These are phyloP conservation scores for Pteruthius melanotis DNA, from an alignment of 2,113 vertebrate species.

Conservation along the genomic window DNA sequence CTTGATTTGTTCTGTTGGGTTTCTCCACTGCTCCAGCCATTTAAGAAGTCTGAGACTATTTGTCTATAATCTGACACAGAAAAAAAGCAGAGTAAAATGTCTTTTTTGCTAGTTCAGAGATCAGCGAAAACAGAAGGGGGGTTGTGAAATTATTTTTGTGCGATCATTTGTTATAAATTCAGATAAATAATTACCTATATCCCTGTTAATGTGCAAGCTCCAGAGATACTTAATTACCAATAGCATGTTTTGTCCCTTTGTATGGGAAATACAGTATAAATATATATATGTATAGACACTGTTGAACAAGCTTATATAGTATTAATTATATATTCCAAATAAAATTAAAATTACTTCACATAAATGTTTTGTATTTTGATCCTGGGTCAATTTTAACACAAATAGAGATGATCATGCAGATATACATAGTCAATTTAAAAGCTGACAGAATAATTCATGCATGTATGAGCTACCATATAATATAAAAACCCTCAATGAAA, in stretches of 20 bases:
- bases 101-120: background rate
- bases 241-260: background rate
- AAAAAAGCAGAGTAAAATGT: background rate
- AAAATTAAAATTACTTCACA: background rate
- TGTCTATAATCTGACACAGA: background rate
- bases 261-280: background rate
- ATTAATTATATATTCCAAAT: background rate
- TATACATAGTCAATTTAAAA: background rate
- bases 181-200: background rate
- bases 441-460: background rate
- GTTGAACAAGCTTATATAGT: background rate
- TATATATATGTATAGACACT: background rate
- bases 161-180: background rate
- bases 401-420: background rate
- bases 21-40: background rate
- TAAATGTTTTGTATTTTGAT: background rate
- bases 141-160: background rate
- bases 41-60: background rate
- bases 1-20: background rate
- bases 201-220: background rate
- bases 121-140: background rate
- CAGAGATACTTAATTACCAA: background rate
- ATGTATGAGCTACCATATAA: background rate
- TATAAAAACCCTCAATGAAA: background rate
- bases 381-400: background rate